These are phyloP conservation scores for Galerucella calmariensis DNA, from an alignment of 2,888 invertebrate genomes.

Conservation along the genomic window DNA sequence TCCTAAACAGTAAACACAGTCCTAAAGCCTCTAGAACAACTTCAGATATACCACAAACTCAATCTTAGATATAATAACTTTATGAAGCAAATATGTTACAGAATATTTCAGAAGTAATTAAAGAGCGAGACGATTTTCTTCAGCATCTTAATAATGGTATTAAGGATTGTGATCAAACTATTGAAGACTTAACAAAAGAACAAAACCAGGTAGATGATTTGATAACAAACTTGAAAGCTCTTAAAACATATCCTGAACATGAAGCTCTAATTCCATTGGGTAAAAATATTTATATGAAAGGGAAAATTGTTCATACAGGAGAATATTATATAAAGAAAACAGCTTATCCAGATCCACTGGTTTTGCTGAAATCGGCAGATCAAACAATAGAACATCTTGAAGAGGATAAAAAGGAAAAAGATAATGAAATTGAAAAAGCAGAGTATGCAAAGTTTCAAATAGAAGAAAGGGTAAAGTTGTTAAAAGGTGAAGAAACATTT, in stretches of 20 bases:
- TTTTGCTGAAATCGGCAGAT: slow-evolving; percentile 49
- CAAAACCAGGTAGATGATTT: slow-evolving; percentile 47
- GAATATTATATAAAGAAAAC: slow-evolving; percentile 53
- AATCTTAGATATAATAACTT: too few species aligned
- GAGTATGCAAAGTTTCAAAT: slow-evolving; percentile 51
- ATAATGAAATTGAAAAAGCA: slow-evolving; percentile 46
- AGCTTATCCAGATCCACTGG: slow-evolving; percentile 52
- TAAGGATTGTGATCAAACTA: slow-evolving; percentile 43
- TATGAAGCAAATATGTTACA: slow-evolving; percentile 30
- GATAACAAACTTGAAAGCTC: slow-evolving; percentile 46
- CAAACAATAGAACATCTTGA: slow-evolving; percentile 51
- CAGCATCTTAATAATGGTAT: slow-evolving; percentile 50
- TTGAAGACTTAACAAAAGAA: slow-evolving; percentile 42
- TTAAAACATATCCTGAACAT: slow-evolving; percentile 53
- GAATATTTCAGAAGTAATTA: slow-evolving; percentile 40
- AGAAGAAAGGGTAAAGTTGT: slow-evolving; percentile 50
- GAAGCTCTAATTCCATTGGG: slow-evolving; percentile 54
- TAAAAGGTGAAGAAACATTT: slow-evolving; percentile 45
- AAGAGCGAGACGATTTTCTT: slow-evolving; percentile 49
- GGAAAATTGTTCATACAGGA: slow-evolving; percentile 55
- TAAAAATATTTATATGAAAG: slow-evolving; percentile 58
- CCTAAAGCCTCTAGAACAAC: too few species aligned
- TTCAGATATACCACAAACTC: too few species aligned
- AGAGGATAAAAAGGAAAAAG: slow-evolving; percentile 44
- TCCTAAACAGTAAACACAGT: too few species aligned